A percentile compares a stretch with the other conserved stretches of the same genome.
These are phyloP conservation scores for Tragulus kanchil DNA, from an alignment of 2,113 vertebrate genomes.

Conservation along the genomic window DNA sequence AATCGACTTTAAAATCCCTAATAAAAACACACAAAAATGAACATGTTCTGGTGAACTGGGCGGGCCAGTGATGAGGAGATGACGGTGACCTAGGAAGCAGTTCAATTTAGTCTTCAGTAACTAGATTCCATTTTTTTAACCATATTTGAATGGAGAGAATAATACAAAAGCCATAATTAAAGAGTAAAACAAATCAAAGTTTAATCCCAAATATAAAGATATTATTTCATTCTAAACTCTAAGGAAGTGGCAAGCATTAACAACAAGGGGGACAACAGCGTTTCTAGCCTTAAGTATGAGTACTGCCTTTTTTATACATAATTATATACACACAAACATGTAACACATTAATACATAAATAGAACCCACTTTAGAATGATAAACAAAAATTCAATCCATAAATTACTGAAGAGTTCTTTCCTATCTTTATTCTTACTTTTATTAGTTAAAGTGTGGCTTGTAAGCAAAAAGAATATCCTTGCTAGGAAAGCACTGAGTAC, in stretches of 20 bases:
- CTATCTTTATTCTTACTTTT: neutral
- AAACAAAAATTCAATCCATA: conserved; percentile 9
- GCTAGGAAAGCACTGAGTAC: conserved; percentile 37
- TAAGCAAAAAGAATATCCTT: conserved; percentile 31
- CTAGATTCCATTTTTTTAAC: neutral
- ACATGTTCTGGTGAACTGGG: neutral
- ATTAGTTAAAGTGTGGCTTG: neutral
- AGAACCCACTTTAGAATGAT: conserved; percentile 1
- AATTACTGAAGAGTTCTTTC: neutral
- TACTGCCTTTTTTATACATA: neutral
- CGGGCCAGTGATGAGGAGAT: neutral
- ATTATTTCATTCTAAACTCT: neutral
- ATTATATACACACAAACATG: neutral
- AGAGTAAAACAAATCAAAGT: conserved; percentile 27
- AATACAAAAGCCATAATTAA: conserved; percentile 7
- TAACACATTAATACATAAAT: neutral
- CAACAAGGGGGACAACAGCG: neutral
- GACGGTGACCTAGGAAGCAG: neutral
- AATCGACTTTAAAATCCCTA: conserved; percentile 46
- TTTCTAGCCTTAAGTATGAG: neutral
- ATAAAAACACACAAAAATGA: neutral
- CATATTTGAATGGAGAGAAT: neutral
- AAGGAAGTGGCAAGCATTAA: neutral
- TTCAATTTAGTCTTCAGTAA: conserved; percentile 6
- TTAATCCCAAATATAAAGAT: neutral